phyloP scores from a whole-genome alignment of 2,797 vertebrate species.

The Rhabdophis nuchalis region DNA sequence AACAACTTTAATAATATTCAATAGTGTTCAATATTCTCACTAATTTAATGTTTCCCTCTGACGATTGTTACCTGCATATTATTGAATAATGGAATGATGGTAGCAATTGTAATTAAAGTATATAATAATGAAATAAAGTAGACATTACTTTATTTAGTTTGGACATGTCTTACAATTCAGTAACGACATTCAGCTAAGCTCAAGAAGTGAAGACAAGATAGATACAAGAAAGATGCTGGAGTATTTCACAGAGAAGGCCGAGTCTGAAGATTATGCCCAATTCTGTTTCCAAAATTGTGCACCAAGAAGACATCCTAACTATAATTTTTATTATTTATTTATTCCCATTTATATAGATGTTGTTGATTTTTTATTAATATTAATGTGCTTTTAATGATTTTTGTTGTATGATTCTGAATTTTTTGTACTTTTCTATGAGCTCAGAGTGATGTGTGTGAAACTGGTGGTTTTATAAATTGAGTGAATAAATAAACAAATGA shows the following conservation, averaged over 20 bases:
- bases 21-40: neutral
- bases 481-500: neutral
- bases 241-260: neutral
- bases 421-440: neutral
- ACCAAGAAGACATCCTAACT: neutral
- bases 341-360: neutral
- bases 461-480: neutral
- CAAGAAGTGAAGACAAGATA: conserved; percentile 8
- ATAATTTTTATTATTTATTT: neutral
- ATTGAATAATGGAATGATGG: neutral
- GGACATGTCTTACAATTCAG: neutral
- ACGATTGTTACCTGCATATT: neutral
- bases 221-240: neutral
- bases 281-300: neutral
- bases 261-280: neutral
- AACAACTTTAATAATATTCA: neutral
- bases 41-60: neutral
- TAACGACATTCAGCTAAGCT: conserved; percentile 18
- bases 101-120: neutral
- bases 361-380: neutral
- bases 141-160: neutral
- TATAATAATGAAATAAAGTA: neutral
- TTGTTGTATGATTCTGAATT: neutral
- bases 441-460: neutral
- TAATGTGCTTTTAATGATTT: neutral